Percentiles rank a stretch among this genome's conserved stretches.
Evolutionary conservation across 2,113 vertebrate genomes (phyloP).

Genomic region (Python bivittatus): DNA sequence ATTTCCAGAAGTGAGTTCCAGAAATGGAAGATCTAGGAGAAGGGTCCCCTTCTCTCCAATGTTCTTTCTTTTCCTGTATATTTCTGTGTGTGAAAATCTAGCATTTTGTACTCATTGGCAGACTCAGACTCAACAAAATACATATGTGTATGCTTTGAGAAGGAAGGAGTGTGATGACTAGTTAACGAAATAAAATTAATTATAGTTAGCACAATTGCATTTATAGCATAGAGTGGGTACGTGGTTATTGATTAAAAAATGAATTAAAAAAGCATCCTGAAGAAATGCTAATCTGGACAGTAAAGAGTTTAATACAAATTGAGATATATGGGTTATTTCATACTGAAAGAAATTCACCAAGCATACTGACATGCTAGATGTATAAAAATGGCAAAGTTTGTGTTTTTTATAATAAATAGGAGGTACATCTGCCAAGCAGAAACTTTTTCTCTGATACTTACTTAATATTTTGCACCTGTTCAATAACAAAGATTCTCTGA

Average conservation of each 20-base stretch:
- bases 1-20: not conserved
- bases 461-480: not conserved
- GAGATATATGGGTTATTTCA: rapidly evolving
- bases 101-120: not conserved
- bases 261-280: not conserved
- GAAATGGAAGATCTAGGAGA: not conserved
- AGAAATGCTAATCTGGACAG: not conserved
- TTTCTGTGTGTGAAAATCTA: not conserved
- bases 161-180: not conserved
- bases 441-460: no score
- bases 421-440: not conserved
- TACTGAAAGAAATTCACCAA: not conserved
- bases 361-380: not conserved
- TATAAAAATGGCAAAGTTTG: not conserved
- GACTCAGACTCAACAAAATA: not conserved
- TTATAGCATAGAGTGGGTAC: not conserved
- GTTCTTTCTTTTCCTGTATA: not conserved
- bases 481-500: not conserved
- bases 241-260: not conserved
- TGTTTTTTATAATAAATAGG: not conserved
- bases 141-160: not conserved
- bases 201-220: rapidly evolving
- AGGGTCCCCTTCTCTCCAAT: not conserved
- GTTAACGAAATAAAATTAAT: not conserved
- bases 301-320: not conserved